Conservation (phyloP, 2,797 vertebrate genomes). For the Echeneis naucrates region DNA sequence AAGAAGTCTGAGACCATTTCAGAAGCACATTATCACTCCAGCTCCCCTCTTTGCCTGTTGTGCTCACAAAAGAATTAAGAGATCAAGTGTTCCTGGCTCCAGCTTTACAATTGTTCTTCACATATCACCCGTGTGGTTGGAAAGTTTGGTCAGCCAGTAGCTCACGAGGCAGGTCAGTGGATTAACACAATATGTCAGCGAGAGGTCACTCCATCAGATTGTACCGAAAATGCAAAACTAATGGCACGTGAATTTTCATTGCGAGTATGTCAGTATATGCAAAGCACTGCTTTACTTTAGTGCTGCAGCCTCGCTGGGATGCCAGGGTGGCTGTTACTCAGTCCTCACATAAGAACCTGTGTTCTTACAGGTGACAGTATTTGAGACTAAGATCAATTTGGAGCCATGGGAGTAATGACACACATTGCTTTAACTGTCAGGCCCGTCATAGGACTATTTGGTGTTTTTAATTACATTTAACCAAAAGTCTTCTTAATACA, state of each 20-base stretch:
- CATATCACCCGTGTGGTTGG: slow-evolving; percentile 9
- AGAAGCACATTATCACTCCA: slow-evolving; percentile 32
- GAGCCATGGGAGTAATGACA: not conserved
- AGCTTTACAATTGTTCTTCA: slow-evolving; percentile 9
- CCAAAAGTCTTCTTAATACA: not conserved
- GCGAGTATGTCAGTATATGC: not conserved
- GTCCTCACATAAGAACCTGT: not conserved
- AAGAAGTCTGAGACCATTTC: slow-evolving; percentile 39
- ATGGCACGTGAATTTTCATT: not conserved
- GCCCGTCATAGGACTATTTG: not conserved
- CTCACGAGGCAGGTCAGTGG: slow-evolving; percentile 16
- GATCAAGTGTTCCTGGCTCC: slow-evolving; percentile 31
- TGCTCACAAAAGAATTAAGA: slow-evolving; percentile 38
- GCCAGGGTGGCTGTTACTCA: not conserved
- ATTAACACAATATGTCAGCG: slow-evolving; percentile 6
- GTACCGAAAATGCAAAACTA: not conserved
- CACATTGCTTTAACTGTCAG: not conserved
- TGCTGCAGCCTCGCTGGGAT: not conserved
- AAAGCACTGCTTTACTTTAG: not conserved
- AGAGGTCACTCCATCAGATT: not conserved
- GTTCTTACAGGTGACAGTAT: not conserved
- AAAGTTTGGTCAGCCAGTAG: slow-evolving; percentile 18
- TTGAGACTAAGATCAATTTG: not conserved
- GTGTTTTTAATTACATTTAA: not conserved
- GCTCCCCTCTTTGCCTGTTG: slow-evolving; percentile 17